phyloP scores from a whole-genome alignment of 2,888 invertebrate species.

The Ennomos fuscantarius region DNA sequence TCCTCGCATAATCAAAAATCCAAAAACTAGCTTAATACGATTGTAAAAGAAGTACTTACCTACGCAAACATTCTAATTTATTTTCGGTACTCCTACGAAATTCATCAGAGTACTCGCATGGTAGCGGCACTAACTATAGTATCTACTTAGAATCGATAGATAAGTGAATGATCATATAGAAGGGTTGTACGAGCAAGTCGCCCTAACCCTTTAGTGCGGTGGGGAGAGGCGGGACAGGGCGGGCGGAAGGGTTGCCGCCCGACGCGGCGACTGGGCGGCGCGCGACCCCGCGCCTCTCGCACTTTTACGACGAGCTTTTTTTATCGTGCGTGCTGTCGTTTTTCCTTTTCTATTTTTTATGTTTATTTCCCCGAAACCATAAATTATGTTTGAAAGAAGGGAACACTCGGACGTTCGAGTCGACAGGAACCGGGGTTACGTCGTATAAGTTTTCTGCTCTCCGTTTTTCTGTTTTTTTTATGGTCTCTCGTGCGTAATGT shows the following conservation, averaged over 20 bases:
- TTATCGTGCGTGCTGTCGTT: conserved; percentile 85
- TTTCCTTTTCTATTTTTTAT: conserved; percentile 86
- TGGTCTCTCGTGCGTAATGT: conserved; percentile 71
- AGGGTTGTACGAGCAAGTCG: conserved; percentile 57
- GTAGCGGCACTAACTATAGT: conserved; percentile 4
- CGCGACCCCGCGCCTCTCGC: conserved; percentile 61
- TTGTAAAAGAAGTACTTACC: too few relatives aligned
- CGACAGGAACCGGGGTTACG: conserved; percentile 82
- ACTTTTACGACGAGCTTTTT: conserved; percentile 84
- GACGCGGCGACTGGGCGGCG: conserved; percentile 61
- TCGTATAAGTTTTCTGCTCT: conserved; percentile 77
- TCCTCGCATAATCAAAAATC: too few relatives aligned
- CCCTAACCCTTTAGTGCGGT: conserved; percentile 78
- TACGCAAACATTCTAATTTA: not conserved
- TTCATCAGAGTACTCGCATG: not conserved
- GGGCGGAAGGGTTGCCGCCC: conserved; percentile 77
- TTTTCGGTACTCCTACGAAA: not conserved
- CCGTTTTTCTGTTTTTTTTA: conserved; percentile 77
- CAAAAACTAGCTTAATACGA: too few relatives aligned
- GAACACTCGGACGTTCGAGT: conserved; percentile 82
- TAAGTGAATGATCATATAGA: conserved; percentile 44
- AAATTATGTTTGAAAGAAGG: conserved; percentile 86
- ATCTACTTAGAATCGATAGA: conserved; percentile 23
- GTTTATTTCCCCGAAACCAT: conserved; percentile 86
- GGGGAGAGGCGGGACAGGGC: conserved; percentile 58